These are phyloP conservation scores for Machimus rusticus DNA, from an alignment of 2,888 invertebrate genomes.

Conservation along the genomic window DNA sequence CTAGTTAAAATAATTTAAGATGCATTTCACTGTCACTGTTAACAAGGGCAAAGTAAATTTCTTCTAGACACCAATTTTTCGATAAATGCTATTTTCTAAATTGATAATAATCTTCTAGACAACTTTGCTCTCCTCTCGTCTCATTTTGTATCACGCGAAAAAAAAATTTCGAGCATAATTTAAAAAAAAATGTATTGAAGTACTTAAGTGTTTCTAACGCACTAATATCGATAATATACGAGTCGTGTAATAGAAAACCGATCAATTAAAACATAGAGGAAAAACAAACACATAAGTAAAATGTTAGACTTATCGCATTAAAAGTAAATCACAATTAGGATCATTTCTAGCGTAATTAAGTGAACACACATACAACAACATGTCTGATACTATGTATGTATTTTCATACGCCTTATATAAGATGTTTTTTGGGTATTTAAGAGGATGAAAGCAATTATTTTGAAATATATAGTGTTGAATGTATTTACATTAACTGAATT, in stretches of 20 bases:
- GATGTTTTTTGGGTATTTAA: slow-evolving; percentile 9
- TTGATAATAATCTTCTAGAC: neutral
- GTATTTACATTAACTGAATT: slow-evolving; percentile 21
- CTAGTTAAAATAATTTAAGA: neutral
- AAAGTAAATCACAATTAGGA: neutral
- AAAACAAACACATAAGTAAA: neutral
- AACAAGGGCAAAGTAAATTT: neutral
- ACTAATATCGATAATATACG: neutral
- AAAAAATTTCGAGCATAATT: neutral
- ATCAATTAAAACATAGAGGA: neutral
- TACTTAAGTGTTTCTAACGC: neutral
- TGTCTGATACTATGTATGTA: slow-evolving; percentile 71
- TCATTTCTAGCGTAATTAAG: neutral
- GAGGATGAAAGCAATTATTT: slow-evolving; percentile 25
- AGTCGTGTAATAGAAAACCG: neutral
- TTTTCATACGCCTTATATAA: slow-evolving; percentile 54
- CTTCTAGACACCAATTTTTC: neutral
- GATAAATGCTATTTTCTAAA: neutral
- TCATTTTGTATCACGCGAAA: neutral
- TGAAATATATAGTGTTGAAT: slow-evolving; percentile 30
- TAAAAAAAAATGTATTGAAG: neutral
- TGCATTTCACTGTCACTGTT: neutral
- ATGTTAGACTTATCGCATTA: neutral
- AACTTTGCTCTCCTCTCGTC: neutral
- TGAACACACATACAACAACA: slow-evolving; percentile 60